Base-by-base conservation (phyloP, 2,797 vertebrate species). In the Cossypha caffra region DNA sequence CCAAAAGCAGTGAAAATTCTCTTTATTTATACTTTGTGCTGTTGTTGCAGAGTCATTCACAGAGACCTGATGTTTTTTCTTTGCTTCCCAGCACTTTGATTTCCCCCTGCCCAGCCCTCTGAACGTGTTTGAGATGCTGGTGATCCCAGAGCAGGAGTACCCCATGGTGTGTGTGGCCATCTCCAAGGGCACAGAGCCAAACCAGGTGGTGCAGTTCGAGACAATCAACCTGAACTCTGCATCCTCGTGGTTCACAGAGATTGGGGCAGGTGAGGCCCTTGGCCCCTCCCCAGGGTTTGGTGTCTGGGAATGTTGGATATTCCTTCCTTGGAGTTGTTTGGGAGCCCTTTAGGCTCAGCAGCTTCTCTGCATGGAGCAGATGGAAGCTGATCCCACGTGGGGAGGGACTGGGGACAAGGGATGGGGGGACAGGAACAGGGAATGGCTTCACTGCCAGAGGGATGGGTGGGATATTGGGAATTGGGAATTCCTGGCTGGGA, bases 181-280 rank as follows among this genome's bases (percentile, higher is more conserved):
- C 97, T 99, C 99, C 95, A 98, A 98, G 94, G 99, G 99, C 62
- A 83, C 91, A 0, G 99, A 99, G 82, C 97, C 98, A 0, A 97
- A 98, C 77, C 99, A 99, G 94, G 99, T 99, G 16, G 99, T 99
- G 95, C 99, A 99, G 96, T 99, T 99, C 48, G 99, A 99, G 98
- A 99, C 99, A 96, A 99, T 99, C 98, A 99, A 99, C 98, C 98
- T 99, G 92, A 99, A 99, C 98, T 99, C 99, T 18, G 99, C 99
- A 61, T 99, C 99, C 23, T 99, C 99, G 5, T 99, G 99, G 99
- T 99, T 99, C 98, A 99, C 99, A 25, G 99, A 99, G 94, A 99
- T 99, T 4, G 99, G 98, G 93, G 98, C 98, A 96, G 98, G 99
- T 99, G 95, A 97, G 98, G 19, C 33, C 13, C 1, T 7, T 2